Conservation (phyloP, 2,113 vertebrate species). For the Hymenochirus boettgeri region DNA sequence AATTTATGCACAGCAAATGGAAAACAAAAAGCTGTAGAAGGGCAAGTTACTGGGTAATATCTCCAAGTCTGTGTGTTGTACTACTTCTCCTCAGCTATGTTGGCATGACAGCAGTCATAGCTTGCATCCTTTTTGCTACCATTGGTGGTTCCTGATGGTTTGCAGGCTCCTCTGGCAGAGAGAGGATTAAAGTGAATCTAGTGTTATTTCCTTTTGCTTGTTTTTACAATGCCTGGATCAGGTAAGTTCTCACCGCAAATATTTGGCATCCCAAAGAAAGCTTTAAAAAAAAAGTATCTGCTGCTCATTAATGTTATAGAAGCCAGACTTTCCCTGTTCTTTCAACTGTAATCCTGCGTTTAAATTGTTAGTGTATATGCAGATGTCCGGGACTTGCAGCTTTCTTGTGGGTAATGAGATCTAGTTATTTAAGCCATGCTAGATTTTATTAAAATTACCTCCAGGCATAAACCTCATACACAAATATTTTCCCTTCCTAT, state of each 20-base stretch:
- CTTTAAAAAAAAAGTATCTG: conserved; percentile 8
- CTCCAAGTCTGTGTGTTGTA: not conserved
- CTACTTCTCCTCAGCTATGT: not conserved
- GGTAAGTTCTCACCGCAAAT: conserved; percentile 14
- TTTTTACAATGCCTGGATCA: conserved; percentile 10
- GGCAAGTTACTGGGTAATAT: not conserved
- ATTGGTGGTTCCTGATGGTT: not conserved
- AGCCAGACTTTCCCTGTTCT: conserved; percentile 16
- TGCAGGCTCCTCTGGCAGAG: not conserved
- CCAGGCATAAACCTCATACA: not conserved
- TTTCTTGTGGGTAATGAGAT: conserved; percentile 6
- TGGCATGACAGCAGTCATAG: not conserved
- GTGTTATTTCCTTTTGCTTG: conserved; percentile 3
- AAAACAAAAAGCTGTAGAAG: too few species aligned
- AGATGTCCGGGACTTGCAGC: not conserved
- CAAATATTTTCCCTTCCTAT: not conserved
- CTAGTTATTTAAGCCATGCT: conserved; percentile 2
- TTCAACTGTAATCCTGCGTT: not conserved
- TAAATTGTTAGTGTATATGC: not conserved
- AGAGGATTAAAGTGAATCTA: conserved; percentile 5
- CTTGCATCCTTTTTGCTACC: not conserved
- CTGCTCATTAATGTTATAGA: conserved; percentile 16
- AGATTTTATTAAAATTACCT: conserved; percentile 1
- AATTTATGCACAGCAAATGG: too few species aligned
- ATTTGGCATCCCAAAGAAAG: not conserved